These are phyloP conservation scores for Argyra leucocephala DNA, from an alignment of 2,888 invertebrate genomes.

Conservation along the genomic window DNA sequence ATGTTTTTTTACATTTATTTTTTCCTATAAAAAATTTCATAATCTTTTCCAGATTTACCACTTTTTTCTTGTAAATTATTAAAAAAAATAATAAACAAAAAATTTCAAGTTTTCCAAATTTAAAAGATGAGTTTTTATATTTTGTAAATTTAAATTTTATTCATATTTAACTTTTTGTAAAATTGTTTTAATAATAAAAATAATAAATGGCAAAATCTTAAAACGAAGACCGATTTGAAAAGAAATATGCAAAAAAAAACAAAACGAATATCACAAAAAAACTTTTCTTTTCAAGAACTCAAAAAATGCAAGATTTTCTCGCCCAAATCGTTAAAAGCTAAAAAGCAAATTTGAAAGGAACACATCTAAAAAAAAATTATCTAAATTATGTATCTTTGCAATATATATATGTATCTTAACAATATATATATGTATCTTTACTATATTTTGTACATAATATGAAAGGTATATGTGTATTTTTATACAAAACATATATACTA, in stretches of 20 bases:
- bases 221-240: too few species aligned
- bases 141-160: neutral
- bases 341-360: neutral
- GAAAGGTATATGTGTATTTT: too few species aligned
- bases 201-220: neutral
- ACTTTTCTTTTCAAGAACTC: conserved; percentile 2
- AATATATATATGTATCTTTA: too few species aligned
- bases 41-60: conserved; percentile 3
- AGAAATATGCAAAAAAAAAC: neutral
- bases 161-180: conserved; percentile 2
- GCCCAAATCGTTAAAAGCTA: neutral
- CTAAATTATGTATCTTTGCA: neutral
- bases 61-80: neutral
- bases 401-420: too few species aligned
- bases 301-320: neutral
- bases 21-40: neutral
- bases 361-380: neutral
- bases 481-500: too few species aligned
- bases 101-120: too few species aligned
- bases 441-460: too few species aligned
- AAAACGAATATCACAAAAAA: neutral
- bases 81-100: neutral
- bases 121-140: too few species aligned
- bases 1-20: too few species aligned
- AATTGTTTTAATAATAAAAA: neutral